Evolutionary conservation across 2,888 invertebrate species (phyloP).

Genomic region (Nephrotoma guestfalica): DNA sequence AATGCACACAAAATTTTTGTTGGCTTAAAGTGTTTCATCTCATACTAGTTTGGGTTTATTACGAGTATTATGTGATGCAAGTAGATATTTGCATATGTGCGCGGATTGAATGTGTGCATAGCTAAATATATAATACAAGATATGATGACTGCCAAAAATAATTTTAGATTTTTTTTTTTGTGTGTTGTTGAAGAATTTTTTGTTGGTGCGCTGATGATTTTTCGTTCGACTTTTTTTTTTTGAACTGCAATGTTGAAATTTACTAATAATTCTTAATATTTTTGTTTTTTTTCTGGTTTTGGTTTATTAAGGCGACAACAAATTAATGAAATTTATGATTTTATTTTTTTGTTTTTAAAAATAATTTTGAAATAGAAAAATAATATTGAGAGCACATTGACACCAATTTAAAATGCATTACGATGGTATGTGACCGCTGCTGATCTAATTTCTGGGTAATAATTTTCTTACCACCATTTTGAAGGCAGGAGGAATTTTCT

Average conservation of each 20-base stretch:
- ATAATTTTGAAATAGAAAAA: not conserved
- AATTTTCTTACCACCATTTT: no score
- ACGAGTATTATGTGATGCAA: not conserved
- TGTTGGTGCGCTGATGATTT: not conserved
- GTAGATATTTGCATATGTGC: not conserved
- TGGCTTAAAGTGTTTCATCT: not conserved
- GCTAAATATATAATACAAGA: not conserved
- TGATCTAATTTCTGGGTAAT: no score
- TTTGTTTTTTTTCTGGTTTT: not conserved
- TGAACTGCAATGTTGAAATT: not conserved
- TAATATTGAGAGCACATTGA: not conserved
- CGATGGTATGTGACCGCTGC: no score
- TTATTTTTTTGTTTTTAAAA: not conserved
- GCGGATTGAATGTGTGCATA: not conserved
- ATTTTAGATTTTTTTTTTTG: not conserved
- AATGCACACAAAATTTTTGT: not conserved
- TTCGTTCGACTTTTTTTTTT: not conserved
- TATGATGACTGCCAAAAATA: not conserved
- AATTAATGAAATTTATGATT: not conserved
- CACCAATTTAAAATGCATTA: not conserved
- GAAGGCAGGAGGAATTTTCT: no score
- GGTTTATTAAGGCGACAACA: not conserved
- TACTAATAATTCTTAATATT: not conserved
- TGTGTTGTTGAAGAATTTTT: not conserved
- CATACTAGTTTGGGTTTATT: not conserved